Evolutionary conservation across 2,797 vertebrate genomes (phyloP).

Genomic region (Chanos chanos): DNA sequence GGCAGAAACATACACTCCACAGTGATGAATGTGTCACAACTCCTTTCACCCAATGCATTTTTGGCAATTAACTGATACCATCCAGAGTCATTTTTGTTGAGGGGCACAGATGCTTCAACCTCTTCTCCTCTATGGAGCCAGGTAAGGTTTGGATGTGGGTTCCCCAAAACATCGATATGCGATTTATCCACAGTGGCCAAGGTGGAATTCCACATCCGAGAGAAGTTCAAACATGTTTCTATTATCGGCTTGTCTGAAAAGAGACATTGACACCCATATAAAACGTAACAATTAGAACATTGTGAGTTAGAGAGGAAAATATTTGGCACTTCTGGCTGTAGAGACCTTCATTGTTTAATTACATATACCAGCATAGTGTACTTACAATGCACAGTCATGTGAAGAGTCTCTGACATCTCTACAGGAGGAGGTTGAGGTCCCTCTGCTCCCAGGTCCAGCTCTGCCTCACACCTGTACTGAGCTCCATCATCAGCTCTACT

Average conservation of each 20-base stretch:
- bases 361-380: neutral
- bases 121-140: constrained; percentile 31
- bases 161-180: constrained; percentile 35
- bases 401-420: constrained; percentile 38
- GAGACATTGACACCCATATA: neutral
- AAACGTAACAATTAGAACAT: neutral
- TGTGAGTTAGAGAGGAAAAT: too few relatives aligned
- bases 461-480: constrained; percentile 47
- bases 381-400: constrained; percentile 48
- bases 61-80: too few relatives aligned
- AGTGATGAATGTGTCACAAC: too few relatives aligned
- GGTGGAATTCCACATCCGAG: neutral
- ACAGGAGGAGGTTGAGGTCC: constrained; percentile 49
- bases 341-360: too few relatives aligned
- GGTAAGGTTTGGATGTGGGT: constrained; percentile 41
- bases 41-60: too few relatives aligned
- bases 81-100: too few relatives aligned
- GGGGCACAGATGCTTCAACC: too few relatives aligned
- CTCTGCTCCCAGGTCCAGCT: constrained; percentile 47
- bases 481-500: constrained; percentile 20
- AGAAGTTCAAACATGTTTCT: neutral
- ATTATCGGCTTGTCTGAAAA: constrained; percentile 52
- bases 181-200: constrained; percentile 30
- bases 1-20: too few relatives aligned
- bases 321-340: too few relatives aligned